Percentiles rank a stretch among this genome's conserved stretches.
These are phyloP conservation scores for Erithacus rubecula DNA, from an alignment of 2,797 vertebrate species.

Conservation along the genomic window DNA sequence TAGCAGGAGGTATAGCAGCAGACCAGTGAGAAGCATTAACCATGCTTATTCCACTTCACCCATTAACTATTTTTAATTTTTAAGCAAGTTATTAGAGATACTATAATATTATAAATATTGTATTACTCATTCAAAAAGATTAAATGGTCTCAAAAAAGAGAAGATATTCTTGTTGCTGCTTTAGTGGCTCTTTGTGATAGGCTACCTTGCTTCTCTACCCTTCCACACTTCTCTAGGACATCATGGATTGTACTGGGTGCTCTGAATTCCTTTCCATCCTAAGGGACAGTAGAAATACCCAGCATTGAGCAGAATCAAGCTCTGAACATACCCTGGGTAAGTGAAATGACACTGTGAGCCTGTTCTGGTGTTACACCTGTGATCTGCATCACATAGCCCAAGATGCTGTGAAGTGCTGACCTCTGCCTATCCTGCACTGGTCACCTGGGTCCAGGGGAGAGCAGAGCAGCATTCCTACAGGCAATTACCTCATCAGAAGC, in stretches of 20 bases:
- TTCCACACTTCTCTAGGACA: background rate
- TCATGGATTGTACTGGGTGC: background rate
- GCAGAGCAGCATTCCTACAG: background rate
- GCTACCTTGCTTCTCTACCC: background rate
- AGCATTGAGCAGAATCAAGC: background rate
- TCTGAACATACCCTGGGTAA: background rate
- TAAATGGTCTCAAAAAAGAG: slow-evolving; percentile 48
- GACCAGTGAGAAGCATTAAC: slow-evolving; percentile 51
- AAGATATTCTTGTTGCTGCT: slow-evolving; percentile 14
- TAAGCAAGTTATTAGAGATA: slow-evolving; percentile 69
- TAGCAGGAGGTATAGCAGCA: background rate
- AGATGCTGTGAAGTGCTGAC: background rate
- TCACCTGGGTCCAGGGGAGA: background rate
- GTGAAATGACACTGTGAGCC: background rate
- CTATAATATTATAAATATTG: slow-evolving; percentile 68
- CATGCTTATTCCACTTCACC: background rate
- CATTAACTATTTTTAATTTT: slow-evolving; percentile 66
- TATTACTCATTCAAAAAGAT: slow-evolving; percentile 63
- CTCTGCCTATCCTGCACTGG: background rate
- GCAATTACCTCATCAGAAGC: background rate
- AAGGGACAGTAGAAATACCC: background rate
- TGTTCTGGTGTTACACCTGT: background rate
- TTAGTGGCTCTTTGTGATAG: background rate
- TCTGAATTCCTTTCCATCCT: background rate
- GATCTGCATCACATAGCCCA: background rate